A percentile compares a stretch with the other conserved stretches of the same genome.
These are phyloP conservation scores for Microcaecilia unicolor DNA, from an alignment of 2,797 vertebrate species.

Conservation along the genomic window DNA sequence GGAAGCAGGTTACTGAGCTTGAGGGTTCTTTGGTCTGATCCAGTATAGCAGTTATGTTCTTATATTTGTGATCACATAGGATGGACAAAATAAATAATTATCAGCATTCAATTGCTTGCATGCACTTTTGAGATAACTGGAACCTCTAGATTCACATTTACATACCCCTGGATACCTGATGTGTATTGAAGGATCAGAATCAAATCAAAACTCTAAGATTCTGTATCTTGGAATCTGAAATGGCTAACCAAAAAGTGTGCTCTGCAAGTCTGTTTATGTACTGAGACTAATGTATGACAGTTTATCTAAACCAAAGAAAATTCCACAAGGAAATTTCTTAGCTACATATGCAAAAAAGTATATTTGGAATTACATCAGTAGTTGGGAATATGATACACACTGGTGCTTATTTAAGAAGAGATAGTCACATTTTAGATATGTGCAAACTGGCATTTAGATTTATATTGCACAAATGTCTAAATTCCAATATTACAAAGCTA, in stretches of 20 bases:
- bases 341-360: not conserved
- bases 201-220: slow-evolving; percentile 50
- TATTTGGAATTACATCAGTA: not conserved
- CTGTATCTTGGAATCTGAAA: slow-evolving; percentile 33
- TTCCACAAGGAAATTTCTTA: not conserved
- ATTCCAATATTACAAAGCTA: no score
- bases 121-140: slow-evolving; percentile 46
- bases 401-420: slow-evolving; percentile 16
- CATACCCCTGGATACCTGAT: slow-evolving; percentile 23
- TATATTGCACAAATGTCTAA: slow-evolving; percentile 20
- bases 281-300: slow-evolving; percentile 16
- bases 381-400: not conserved
- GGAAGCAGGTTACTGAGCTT: no score
- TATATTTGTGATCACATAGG: slow-evolving; percentile 19
- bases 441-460: no score
- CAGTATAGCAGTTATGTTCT: no score
- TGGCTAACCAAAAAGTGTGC: slow-evolving; percentile 19
- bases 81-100: slow-evolving; percentile 27
- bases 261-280: slow-evolving; percentile 35
- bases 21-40: no score
- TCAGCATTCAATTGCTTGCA: slow-evolving; percentile 20
- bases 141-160: slow-evolving; percentile 40
- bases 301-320: slow-evolving; percentile 28
- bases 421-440: slow-evolving; percentile 1
- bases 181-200: slow-evolving; percentile 45